These are phyloP conservation scores for Myotis pilosus DNA, from an alignment of 2,797 vertebrate species.

Conservation along the genomic window DNA sequence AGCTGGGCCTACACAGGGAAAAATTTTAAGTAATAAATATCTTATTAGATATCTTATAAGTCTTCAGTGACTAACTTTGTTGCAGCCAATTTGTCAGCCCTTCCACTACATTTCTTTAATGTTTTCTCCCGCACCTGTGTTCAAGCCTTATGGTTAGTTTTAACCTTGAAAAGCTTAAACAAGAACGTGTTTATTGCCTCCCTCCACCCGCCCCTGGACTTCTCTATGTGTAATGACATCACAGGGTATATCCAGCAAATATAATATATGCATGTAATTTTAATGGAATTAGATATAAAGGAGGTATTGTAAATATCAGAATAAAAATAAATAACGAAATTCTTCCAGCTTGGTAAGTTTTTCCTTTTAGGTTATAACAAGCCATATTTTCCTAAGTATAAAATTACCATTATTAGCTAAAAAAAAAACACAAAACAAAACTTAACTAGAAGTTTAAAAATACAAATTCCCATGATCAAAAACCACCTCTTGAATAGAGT, in stretches of 20 bases:
- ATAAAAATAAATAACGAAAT: not conserved
- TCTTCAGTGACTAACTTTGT: not conserved
- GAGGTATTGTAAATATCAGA: not conserved
- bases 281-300: not conserved
- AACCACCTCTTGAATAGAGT: not conserved
- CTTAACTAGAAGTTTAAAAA: not conserved
- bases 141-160: conserved; percentile 56
- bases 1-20: not conserved
- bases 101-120: not conserved
- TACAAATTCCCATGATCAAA: not conserved
- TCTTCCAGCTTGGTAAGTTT: not conserved
- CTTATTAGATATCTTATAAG: not conserved
- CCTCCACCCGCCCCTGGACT: not conserved
- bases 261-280: not conserved
- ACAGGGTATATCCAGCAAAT: not conserved
- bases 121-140: conserved; percentile 41
- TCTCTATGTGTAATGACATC: not conserved
- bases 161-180: conserved; percentile 65
- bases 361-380: not conserved
- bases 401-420: not conserved
- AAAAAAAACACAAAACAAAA: not conserved
- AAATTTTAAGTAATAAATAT: conserved; percentile 42
- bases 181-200: not conserved
- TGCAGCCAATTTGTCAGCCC: not conserved
- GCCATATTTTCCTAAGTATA: not conserved